Evolutionary conservation across 2,797 vertebrate genomes (phyloP).

Genomic region (Spondyliosoma cantharus): DNA sequence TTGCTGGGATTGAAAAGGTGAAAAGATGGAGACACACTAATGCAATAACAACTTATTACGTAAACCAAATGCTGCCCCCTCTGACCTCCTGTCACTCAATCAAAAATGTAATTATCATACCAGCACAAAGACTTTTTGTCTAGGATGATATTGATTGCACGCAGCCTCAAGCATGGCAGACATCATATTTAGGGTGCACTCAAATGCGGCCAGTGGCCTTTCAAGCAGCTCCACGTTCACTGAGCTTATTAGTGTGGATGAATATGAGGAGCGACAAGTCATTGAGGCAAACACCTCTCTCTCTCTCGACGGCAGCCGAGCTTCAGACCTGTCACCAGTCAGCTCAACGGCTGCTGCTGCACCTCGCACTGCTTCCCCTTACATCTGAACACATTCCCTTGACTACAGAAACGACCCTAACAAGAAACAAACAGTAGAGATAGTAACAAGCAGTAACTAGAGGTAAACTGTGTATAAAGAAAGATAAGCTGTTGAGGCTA

Average conservation of each 20-base stretch:
- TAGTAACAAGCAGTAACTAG: neutral
- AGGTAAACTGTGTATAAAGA: neutral
- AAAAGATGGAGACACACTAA: slow-evolving; percentile 19
- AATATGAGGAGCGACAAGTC: slow-evolving; percentile 66
- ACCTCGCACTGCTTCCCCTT: slow-evolving; percentile 5
- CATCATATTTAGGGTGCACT: slow-evolving; percentile 55
- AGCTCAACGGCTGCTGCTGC: slow-evolving; percentile 9
- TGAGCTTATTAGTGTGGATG: slow-evolving; percentile 64
- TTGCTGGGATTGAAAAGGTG: neutral
- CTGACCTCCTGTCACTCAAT: slow-evolving; percentile 46
- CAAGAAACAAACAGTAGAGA: neutral
- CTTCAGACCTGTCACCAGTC: slow-evolving; percentile 57
- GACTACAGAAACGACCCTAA: neutral
- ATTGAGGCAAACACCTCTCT: slow-evolving; percentile 61
- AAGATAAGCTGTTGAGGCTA: slow-evolving; percentile 5
- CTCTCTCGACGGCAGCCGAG: slow-evolving; percentile 36
- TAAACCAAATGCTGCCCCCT: slow-evolving; percentile 11
- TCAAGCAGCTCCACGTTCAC: slow-evolving; percentile 56
- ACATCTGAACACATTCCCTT: slow-evolving; percentile 1
- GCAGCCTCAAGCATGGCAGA: slow-evolving; percentile 43
- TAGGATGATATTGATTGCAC: slow-evolving; percentile 55
- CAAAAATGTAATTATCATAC: slow-evolving; percentile 45
- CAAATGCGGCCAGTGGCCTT: slow-evolving; percentile 54
- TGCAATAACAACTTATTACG: slow-evolving; percentile 32
- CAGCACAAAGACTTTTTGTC: slow-evolving; percentile 50